Evolutionary conservation across 2,888 invertebrate genomes (phyloP), one percentile per base, ranked within the genome.

Genomic region (Neuroscelio doddi): DNA sequence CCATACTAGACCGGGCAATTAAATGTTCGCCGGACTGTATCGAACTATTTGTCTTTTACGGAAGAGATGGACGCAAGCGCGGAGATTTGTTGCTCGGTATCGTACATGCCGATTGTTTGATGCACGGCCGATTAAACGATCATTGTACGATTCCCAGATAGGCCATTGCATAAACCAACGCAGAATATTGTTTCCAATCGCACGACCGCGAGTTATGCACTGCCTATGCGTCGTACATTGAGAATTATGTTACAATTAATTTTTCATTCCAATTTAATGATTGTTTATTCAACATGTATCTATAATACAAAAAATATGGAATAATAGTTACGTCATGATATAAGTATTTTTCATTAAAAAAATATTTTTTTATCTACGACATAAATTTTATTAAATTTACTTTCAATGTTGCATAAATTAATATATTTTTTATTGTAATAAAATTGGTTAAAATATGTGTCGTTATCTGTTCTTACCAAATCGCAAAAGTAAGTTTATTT

Each of bases 51-150:
- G 80, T 80, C 81, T 78, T 75, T 53, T 78, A 76, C 80, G 82
- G 81, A 81, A 83, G 81, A 81, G 78, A 78, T 78, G 77, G 77
- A 79, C 74, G 76, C 68, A 66, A 69, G 71, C 72, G 68, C 67
- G 42, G 42, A 61, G 56, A 55, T 53, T 57, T 55, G 65, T 61
- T 61, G 70, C 66, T 68, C 69, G 56, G n/a, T n/a, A n/a, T n/a
- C n/a, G 50, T 57, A 69, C 70, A 63, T 72, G 71, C 71, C 80
- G 76, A 83, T 82, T 82, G 83, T 83, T 83, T 76, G 80, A 75
- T 74, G 73, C 78, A 83, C 77, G 80, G 74, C 79, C 81, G 82
- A 84, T 83, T 83, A 80, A 84, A 81, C 79, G 81, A 81, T 82
- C 79, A 64, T 58, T 56, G 58, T 52, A 34, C 64, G 62, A 69